Conservation (phyloP, 30 jellyfish, hydroid and myxozoan genomes). For the Hydractinia symbiolongicarpus region DNA sequence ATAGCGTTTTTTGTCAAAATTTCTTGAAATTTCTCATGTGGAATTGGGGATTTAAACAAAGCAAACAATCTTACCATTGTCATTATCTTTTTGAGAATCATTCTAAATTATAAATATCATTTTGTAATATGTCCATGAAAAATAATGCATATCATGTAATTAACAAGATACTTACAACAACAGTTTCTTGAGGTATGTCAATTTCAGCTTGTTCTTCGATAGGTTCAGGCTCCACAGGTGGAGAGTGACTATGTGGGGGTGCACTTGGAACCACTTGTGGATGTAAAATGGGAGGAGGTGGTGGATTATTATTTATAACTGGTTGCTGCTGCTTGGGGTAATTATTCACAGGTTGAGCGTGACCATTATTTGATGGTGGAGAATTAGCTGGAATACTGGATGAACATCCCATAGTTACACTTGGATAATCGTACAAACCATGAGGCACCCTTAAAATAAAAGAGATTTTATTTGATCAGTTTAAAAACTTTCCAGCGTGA, state of each 20-base stretch:
- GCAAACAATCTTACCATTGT: too few relatives aligned
- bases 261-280: slow-evolving; percentile 8
- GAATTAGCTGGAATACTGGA: too few relatives aligned
- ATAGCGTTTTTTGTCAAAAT: too few relatives aligned
- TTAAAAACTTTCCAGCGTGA: too few relatives aligned
- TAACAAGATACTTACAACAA: neutral
- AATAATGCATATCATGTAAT: neutral
- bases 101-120: too few relatives aligned
- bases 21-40: too few relatives aligned
- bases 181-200: neutral
- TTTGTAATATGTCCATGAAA: neutral
- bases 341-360: neutral
- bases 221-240: slow-evolving; percentile 7
- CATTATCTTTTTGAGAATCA: too few relatives aligned
- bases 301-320: slow-evolving; percentile 26
- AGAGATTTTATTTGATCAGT: too few relatives aligned
- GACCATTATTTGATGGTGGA: neutral
- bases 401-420: too few relatives aligned
- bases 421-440: too few relatives aligned
- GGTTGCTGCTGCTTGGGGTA: neutral
- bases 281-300: slow-evolving; percentile 28
- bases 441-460: too few relatives aligned
- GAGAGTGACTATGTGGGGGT: neutral
- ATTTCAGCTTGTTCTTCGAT: slow-evolving; percentile 10
- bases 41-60: too few relatives aligned